Conservation (phyloP, 2,113 vertebrate genomes). For the Empidonax alnorum region DNA sequence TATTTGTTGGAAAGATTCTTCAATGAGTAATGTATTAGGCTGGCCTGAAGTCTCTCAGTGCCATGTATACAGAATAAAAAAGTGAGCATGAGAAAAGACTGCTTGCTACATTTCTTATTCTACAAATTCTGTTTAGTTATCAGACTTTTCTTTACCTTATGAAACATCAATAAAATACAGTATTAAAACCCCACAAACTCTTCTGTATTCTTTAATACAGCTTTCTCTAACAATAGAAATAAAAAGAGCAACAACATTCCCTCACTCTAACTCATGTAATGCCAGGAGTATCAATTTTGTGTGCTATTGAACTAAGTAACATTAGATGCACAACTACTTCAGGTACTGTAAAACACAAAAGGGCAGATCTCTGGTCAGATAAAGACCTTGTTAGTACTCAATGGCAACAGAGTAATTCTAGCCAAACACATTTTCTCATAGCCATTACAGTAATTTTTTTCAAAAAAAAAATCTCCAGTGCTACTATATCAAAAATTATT, state of each 20-base stretch:
- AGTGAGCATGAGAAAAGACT: neutral
- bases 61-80: neutral
- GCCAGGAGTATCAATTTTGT: neutral
- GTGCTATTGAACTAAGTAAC: no score
- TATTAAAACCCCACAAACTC: neutral
- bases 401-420: neutral
- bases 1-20: slow-evolving; percentile 16
- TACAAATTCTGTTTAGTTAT: neutral
- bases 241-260: neutral
- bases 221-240: neutral
- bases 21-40: neutral
- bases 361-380: neutral
- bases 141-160: neutral
- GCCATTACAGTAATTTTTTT: neutral
- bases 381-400: neutral
- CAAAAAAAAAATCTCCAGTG: neutral
- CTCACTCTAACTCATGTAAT: neutral
- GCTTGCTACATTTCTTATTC: neutral
- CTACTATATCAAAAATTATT: neutral
- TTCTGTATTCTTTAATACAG: neutral
- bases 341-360: neutral
- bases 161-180: neutral
- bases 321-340: neutral
- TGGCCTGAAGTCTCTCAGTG: neutral
- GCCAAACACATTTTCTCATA: neutral